These are phyloP conservation scores for Siderastrea siderea DNA, from an alignment of 92 coral and sea anemone genomes.

Conservation along the genomic window DNA sequence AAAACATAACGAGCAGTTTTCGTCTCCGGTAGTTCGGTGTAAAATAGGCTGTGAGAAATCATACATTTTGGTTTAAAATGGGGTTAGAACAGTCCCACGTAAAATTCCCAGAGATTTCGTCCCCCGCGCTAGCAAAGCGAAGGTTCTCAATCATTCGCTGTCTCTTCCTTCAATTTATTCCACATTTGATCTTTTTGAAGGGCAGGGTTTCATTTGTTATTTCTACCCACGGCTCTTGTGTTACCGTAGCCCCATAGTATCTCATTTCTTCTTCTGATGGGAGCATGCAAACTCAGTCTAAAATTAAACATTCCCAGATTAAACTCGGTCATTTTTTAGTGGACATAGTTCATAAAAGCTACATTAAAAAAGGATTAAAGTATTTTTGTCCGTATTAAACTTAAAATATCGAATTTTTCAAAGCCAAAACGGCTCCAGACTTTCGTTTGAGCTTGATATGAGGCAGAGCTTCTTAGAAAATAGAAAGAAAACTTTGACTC, in stretches of 20 bases:
- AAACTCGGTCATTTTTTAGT: not conserved
- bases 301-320: not conserved
- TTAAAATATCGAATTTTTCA: slow-evolving; percentile 27
- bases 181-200: too few species aligned
- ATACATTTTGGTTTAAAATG: too few species aligned
- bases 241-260: not conserved
- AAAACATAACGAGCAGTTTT: too few species aligned
- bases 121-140: too few species aligned
- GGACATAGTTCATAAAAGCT: slow-evolving; percentile 13
- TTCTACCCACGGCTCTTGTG: not conserved
- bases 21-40: too few species aligned
- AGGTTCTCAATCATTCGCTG: too few species aligned
- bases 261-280: not conserved
- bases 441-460: not conserved
- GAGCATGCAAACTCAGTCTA: not conserved
- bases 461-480: not conserved
- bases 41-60: too few species aligned
- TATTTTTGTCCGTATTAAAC: slow-evolving; percentile 16
- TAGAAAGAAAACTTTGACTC: not conserved
- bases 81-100: too few species aligned
- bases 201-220: not conserved
- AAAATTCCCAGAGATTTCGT: too few species aligned
- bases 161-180: too few species aligned
- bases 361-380: slow-evolving; percentile 11
- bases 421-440: not conserved